These are phyloP conservation scores for Mythimna lalbum DNA, from an alignment of 2,888 invertebrate genomes.

Conservation along the genomic window DNA sequence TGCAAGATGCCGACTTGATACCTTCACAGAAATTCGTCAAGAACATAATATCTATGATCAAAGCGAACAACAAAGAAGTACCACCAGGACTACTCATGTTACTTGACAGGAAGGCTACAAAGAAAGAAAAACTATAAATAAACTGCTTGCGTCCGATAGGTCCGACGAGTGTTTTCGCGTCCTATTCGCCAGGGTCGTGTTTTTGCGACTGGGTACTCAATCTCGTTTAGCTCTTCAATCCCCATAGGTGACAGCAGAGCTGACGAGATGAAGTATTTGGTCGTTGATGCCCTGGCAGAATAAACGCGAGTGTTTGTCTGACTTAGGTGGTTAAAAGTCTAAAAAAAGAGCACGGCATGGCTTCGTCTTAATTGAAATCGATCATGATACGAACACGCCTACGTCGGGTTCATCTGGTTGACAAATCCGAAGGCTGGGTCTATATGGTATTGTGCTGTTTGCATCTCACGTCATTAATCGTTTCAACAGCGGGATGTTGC, in stretches of 20 bases:
- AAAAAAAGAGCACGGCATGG: background rate
- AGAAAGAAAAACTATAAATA: constrained; percentile 59
- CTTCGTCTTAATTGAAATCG: background rate
- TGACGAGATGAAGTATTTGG: too few relatives aligned
- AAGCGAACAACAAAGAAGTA: constrained; percentile 77
- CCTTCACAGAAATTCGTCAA: constrained; percentile 84
- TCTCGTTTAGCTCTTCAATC: too few relatives aligned
- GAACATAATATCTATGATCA: constrained; percentile 77
- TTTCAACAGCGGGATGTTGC: background rate
- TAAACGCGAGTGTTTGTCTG: too few relatives aligned
- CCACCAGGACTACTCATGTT: constrained; percentile 76
- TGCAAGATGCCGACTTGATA: constrained; percentile 83
- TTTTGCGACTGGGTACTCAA: too few relatives aligned
- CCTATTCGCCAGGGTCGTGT: too few relatives aligned
- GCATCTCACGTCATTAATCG: too few relatives aligned
- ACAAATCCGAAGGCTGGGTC: background rate
- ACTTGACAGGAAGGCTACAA: constrained; percentile 63
- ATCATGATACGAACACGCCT: background rate
- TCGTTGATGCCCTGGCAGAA: too few relatives aligned
- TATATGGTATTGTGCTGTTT: too few relatives aligned
- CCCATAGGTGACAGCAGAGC: too few relatives aligned
- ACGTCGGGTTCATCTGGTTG: background rate
- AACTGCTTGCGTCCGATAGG: too few relatives aligned
- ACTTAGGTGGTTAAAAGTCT: too few relatives aligned
- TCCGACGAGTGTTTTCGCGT: too few relatives aligned